Evolutionary conservation across 2,888 invertebrate species (phyloP), one percentile per base, ranked within the genome.

Genomic region (Caenorhabditis sulstoni): DNA sequence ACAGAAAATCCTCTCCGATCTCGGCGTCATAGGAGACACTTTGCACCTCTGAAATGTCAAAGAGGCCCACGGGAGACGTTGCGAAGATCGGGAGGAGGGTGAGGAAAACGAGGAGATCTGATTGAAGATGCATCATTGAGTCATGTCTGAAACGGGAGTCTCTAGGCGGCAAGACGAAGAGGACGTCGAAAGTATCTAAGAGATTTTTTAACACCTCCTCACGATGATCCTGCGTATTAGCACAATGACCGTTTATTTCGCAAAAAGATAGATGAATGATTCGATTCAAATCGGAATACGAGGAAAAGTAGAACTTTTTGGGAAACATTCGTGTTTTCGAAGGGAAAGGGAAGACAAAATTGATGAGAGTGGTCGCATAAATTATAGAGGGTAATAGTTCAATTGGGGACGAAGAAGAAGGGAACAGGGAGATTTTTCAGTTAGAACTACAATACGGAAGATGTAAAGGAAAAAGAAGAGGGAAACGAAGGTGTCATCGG

Each of bases 241-340:
- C 57, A 57, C 64, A 57, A 71, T 71, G 71, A 71, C 50, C 44
- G 44, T 66, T 66, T 66, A 74, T 74, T 65, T 59, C 39, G 62
- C 37, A 74, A 47, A 29, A 53, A 64, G 47, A 65, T 12, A 53
- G 18, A 65, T 58, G 47, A 35, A 68, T 58, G 22, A 29, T 52
- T 52, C 52, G 29, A 45, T 57, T 29, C 29, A 29, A 29, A 29
- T 29, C 29, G 29, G 29, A 29, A 29, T 29, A 29, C 29, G 7
- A 55, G 39, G 18, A 53, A 37, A 11, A 12, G 16, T n/a, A 22
- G 57, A 58, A 50, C 23, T 49, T 50, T 49, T 49, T 41, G 47
- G 23, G 20, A 45, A 22, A 16, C 29, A 45, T 22, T 16, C 16
- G 41, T 22, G 39, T 14, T 23, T 29, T 29, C 29, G 23, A 49